A percentile compares a stretch with the other conserved stretches of the same genome.
Evolutionary conservation across 2,888 invertebrate genomes (phyloP).

Genomic region (Eudemis profundana): DNA sequence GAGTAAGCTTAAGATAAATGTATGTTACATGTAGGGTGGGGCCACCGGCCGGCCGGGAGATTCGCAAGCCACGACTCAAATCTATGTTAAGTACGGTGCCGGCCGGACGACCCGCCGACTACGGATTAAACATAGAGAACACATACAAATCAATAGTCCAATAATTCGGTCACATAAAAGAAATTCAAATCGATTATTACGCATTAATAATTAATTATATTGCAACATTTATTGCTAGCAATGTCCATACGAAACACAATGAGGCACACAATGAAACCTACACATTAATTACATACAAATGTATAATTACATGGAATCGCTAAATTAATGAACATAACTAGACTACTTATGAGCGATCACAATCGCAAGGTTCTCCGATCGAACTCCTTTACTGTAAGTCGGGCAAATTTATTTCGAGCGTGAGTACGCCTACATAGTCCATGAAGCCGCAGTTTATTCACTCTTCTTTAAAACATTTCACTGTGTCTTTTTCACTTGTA

Average conservation of each 20-base stretch:
- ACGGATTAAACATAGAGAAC: slow-evolving; percentile 59
- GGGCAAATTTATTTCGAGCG: slow-evolving; percentile 14
- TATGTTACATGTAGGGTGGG: slow-evolving; percentile 46
- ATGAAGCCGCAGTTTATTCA: slow-evolving; percentile 16
- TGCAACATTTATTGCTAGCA: slow-evolving; percentile 75
- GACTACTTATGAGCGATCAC: slow-evolving; percentile 22
- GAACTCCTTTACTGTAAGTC: not conserved
- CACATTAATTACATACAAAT: slow-evolving; percentile 57
- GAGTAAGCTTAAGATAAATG: slow-evolving; percentile 63
- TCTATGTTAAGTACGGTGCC: slow-evolving; percentile 59
- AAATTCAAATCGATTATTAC: slow-evolving; percentile 51
- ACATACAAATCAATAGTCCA: slow-evolving; percentile 56
- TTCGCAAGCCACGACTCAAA: slow-evolving; percentile 52
- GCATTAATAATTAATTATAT: slow-evolving; percentile 61
- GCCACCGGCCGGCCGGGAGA: slow-evolving; percentile 55
- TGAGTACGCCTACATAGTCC: slow-evolving; percentile 21
- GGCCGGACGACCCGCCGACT: slow-evolving; percentile 55
- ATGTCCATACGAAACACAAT: slow-evolving; percentile 64
- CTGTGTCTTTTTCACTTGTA: slow-evolving; percentile 36
- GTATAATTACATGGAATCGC: slow-evolving; percentile 68
- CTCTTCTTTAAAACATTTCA: slow-evolving; percentile 21
- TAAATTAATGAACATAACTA: slow-evolving; percentile 64
- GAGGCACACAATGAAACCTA: slow-evolving; percentile 67
- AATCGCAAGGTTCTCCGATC: slow-evolving; percentile 2
- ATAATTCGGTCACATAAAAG: slow-evolving; percentile 58